Percentiles rank a stretch among this genome's conserved stretches.
Evolutionary conservation across 2,797 vertebrate genomes (phyloP).

Genomic region (Chelon auratus): DNA sequence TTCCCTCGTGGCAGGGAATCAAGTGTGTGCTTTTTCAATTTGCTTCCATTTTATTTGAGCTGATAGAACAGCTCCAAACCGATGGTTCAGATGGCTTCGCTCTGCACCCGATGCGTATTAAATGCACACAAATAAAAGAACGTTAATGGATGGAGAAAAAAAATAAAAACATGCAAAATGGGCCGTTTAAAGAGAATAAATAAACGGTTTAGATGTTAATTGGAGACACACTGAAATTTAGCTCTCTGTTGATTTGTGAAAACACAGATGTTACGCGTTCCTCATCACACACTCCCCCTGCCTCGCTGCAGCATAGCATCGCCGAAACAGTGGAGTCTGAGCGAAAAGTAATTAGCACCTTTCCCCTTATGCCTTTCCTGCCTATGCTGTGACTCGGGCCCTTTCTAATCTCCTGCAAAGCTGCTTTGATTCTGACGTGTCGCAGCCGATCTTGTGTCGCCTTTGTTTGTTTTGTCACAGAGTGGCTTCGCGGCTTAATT

Average conservation of each 20-base stretch:
- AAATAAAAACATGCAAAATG: conserved; percentile 28
- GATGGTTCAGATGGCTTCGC: conserved; percentile 12
- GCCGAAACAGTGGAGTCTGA: conserved; percentile 22
- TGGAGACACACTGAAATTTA: conserved; percentile 1
- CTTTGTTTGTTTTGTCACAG: conserved; percentile 52
- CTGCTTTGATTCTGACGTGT: conserved; percentile 51
- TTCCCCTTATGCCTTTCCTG: conserved; percentile 28
- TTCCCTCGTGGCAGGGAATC: conserved; percentile 37
- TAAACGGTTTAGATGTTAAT: conserved; percentile 41
- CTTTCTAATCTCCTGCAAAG: conserved; percentile 65
- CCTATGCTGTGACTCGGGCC: conserved; percentile 12
- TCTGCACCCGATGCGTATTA: conserved; percentile 17
- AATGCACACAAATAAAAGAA: conserved; percentile 12
- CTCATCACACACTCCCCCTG: conserved; percentile 11
- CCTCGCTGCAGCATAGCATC: not conserved
- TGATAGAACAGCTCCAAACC: conserved; percentile 25
- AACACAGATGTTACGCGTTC: conserved; percentile 25
- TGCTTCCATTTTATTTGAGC: conserved; percentile 33
- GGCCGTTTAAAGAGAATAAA: conserved; percentile 34
- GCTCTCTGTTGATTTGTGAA: conserved; percentile 6
- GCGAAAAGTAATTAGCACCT: conserved; percentile 55
- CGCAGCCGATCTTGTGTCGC: conserved; percentile 33
- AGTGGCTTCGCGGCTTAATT: conserved; percentile 37
- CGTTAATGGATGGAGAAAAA: not conserved
- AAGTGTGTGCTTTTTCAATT: conserved; percentile 33